Evolutionary conservation across 2,113 vertebrate species (phyloP).

Genomic region (Meleagris gallopavo): DNA sequence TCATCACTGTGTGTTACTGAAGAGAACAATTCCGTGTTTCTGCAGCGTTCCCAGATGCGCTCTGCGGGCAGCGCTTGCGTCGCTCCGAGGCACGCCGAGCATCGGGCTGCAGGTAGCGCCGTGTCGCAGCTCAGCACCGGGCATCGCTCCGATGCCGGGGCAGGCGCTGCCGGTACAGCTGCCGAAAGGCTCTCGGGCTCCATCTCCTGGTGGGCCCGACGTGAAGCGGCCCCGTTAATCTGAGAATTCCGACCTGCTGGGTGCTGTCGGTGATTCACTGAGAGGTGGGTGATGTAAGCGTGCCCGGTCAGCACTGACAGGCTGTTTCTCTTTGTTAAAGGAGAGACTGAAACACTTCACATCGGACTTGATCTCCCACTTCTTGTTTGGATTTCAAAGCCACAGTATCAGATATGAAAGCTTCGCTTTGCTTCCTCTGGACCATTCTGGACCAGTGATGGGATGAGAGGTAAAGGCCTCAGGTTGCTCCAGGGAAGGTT

Average conservation of each 20-base stretch:
- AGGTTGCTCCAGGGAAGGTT: no score
- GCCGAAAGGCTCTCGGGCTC: conserved; percentile 51
- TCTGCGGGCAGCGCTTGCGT: not conserved
- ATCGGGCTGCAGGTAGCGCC: not conserved
- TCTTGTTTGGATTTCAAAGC: not conserved
- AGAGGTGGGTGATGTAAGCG: not conserved
- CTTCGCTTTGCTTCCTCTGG: not conserved
- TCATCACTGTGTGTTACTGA: not conserved
- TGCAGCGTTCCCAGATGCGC: not conserved
- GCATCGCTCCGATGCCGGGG: not conserved
- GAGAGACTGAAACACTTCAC: conserved; percentile 15
- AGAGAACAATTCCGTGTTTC: not conserved
- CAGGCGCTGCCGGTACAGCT: no score
- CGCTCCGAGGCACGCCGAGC: not conserved
- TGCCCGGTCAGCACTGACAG: not conserved
- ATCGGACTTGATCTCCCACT: not conserved
- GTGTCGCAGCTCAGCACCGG: not conserved
- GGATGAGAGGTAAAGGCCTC: no score
- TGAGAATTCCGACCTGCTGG: not conserved
- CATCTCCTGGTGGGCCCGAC: conserved; percentile 56
- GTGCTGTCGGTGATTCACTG: not conserved
- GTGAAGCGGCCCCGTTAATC: not conserved
- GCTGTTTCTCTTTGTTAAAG: conserved; percentile 27
- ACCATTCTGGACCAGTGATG: not conserved
- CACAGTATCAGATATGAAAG: rapidly evolving